Base-by-base conservation (phyloP, 2,888 invertebrate species). In the Chaitophorus viminalis region DNA sequence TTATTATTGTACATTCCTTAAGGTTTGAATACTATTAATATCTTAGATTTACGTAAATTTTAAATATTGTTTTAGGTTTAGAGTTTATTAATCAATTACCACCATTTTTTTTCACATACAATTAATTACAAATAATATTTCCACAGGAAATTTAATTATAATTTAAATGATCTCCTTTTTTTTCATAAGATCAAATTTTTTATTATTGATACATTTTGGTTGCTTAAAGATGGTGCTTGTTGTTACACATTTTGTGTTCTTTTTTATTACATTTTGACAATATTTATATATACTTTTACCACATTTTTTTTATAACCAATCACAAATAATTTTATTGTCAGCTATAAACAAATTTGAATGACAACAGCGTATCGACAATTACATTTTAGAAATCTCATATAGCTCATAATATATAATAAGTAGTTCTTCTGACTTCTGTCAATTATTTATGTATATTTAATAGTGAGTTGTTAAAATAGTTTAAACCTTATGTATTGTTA, bases 401-500 rank as follows among this genome's bases (percentile, higher is more conserved):
- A 74, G 86, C 86, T 86, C 86, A n/a, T 39, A 3, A 87, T 87
- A 52, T 87, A 81, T 60, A 60, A 81, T 79, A 74, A 81, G 87
- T 87, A 87, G 87, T 39, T 87, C 72, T 86, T 86, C 87, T 87
- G 81, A 87, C 79, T 74, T 87, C 39, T 87, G 87, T 87, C 87
- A 87, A 87, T 87, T 87, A 87, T 87, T 87, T 87, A 87, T 87
- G 87, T 87, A 79, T 87, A 87, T 81, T 79, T 87, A 86, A 87
- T 87, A 81, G 87, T 87, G 87, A 87, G 74, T 87, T 87, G 79
- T 87, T 87, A 39, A 81, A 72, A 79, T 87, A 87, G 87, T 87
- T 76, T 81, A 79, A 86, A 81, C 74, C 87, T 74, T 81, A 79
- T 75, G 52, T 78, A 86, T 36, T 86, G 86, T 86, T 86, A 78